Conservation (phyloP, 2,797 vertebrate genomes). For the Enoplosus armatus region DNA sequence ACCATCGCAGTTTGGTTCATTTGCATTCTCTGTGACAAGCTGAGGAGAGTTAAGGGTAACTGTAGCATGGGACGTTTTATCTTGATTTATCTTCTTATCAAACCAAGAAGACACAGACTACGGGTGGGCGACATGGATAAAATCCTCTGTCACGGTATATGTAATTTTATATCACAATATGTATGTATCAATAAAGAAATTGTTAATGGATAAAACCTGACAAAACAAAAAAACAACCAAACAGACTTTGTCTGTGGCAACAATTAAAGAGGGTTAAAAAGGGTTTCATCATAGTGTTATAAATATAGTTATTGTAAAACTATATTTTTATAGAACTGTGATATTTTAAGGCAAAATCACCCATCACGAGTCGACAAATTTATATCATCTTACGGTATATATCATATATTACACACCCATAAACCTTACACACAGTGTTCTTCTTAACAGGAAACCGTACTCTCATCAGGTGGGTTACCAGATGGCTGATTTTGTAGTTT, state of each 20-base stretch:
- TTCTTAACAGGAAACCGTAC: background rate
- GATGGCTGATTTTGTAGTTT: no score
- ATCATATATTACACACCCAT: background rate
- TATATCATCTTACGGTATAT: background rate
- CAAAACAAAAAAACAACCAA: background rate
- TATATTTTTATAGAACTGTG: no score
- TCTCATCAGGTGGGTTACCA: background rate
- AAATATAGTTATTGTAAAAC: background rate
- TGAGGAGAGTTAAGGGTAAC: background rate
- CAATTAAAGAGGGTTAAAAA: no score
- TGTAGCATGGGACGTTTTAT: constrained; percentile 3
- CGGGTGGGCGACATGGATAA: background rate
- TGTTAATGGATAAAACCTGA: background rate
- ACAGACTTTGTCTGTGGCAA: background rate
- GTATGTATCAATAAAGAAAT: background rate
- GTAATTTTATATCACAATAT: background rate
- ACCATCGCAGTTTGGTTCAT: constrained; percentile 18
- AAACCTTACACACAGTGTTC: background rate
- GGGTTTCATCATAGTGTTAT: background rate
- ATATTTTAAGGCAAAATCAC: background rate
- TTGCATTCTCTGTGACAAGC: constrained; percentile 17
- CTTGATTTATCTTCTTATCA: constrained; percentile 5
- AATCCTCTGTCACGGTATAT: background rate
- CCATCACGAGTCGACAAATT: background rate
- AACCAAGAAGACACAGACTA: background rate